Evolutionary conservation across 1,140 invertebrate genomes (phyloP).

Genomic region (Lineus longissimus): DNA sequence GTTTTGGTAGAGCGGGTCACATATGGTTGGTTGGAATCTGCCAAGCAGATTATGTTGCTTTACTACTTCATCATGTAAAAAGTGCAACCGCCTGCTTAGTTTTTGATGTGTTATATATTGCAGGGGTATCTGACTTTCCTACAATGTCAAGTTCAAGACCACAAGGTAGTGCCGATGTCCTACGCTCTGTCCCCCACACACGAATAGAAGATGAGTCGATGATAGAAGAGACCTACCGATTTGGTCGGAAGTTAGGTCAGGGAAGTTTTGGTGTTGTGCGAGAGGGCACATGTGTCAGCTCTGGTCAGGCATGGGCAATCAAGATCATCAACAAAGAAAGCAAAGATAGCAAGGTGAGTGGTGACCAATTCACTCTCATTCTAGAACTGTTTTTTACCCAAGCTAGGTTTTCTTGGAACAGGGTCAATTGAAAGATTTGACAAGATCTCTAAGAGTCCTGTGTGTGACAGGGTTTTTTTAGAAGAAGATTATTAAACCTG

Average conservation of each 20-base stretch:
- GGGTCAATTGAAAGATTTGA: too few relatives aligned
- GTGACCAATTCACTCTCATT: not conserved
- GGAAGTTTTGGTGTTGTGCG: slow-evolving; percentile 59
- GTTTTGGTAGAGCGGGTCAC: too few relatives aligned
- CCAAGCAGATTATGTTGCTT: too few relatives aligned
- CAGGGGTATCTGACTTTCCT: too few relatives aligned
- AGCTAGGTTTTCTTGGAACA: not conserved
- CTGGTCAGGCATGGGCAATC: slow-evolving; percentile 55
- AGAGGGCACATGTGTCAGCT: slow-evolving; percentile 49
- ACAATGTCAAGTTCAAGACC: too few relatives aligned
- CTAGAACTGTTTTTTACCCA: not conserved
- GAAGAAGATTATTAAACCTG: too few relatives aligned
- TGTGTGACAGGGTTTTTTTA: too few relatives aligned
- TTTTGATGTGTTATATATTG: too few relatives aligned
- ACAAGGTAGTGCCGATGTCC: not conserved
- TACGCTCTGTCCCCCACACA: slow-evolving; percentile 35
- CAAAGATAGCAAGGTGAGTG: slow-evolving; percentile 45
- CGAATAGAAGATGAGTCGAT: slow-evolving; percentile 43
- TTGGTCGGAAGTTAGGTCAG: slow-evolving; percentile 53
- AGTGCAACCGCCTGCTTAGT: too few relatives aligned
- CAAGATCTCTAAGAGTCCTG: too few relatives aligned
- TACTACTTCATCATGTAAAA: too few relatives aligned
- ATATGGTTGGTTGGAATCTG: too few relatives aligned
- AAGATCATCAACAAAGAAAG: slow-evolving; percentile 58
- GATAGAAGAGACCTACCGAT: slow-evolving; percentile 38